A percentile compares a stretch with the other conserved stretches of the same genome.
Evolutionary conservation across 2,113 vertebrate genomes (phyloP).

Genomic region (Nibea albiflora): DNA sequence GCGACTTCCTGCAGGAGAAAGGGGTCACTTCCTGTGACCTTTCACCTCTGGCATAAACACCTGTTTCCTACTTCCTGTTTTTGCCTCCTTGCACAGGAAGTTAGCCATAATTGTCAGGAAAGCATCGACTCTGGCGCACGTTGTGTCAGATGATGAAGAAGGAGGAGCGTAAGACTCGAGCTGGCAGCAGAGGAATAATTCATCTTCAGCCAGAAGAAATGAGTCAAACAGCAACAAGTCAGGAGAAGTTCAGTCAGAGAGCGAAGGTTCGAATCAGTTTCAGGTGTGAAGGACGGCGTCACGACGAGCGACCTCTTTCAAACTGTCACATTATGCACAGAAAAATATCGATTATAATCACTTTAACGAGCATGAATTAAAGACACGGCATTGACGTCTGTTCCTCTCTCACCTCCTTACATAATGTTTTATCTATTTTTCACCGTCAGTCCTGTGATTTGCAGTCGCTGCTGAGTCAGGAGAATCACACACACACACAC

Average conservation of each 20-base stretch:
- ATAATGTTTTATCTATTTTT: constrained; percentile 30
- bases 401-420: constrained; percentile 9
- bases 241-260: constrained; percentile 2
- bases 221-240: background rate
- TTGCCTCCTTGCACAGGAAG: constrained; percentile 76
- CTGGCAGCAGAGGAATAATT: constrained; percentile 8
- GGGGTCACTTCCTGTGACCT: constrained; percentile 74
- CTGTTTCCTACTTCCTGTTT: constrained; percentile 87
- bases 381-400: background rate
- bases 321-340: background rate
- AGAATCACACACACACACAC: background rate
- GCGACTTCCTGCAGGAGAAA: constrained; percentile 67
- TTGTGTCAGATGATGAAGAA: constrained; percentile 39
- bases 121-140: constrained; percentile 40
- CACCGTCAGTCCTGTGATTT: constrained; percentile 28
- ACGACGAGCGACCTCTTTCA: background rate
- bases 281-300: background rate
- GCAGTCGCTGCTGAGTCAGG: constrained; percentile 45
- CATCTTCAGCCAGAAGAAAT: constrained; percentile 7
- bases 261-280: background rate
- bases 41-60: constrained; percentile 73
- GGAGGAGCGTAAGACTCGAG: constrained; percentile 24
- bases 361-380: background rate
- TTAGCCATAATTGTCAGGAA: constrained; percentile 60
- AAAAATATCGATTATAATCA: background rate